These are phyloP conservation scores for Epinephelus lanceolatus DNA, from an alignment of 2,113 vertebrate genomes.

Conservation along the genomic window DNA sequence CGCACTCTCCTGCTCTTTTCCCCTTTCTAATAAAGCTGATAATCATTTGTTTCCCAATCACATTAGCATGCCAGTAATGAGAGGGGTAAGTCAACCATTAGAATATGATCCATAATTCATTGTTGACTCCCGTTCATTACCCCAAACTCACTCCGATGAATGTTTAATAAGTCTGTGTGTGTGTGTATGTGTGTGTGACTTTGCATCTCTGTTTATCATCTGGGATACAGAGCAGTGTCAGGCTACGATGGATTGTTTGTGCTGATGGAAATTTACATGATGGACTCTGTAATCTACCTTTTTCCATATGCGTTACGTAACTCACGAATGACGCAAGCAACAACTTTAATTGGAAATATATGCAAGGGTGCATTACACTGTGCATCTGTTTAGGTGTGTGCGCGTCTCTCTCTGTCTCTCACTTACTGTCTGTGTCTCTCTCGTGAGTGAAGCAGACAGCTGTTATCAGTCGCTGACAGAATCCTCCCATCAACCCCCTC, in stretches of 20 bases:
- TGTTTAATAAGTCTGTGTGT: slow-evolving; percentile 75
- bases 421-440: slow-evolving; percentile 49
- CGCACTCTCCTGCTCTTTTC: slow-evolving; percentile 34
- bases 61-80: slow-evolving; percentile 83
- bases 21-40: slow-evolving; percentile 74
- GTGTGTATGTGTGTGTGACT: slow-evolving; percentile 42
- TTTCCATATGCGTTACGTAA: slow-evolving; percentile 66
- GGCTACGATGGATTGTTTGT: slow-evolving; percentile 60
- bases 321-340: slow-evolving; percentile 53
- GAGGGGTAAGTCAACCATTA: slow-evolving; percentile 82
- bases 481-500: slow-evolving; percentile 74
- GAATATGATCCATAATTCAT: slow-evolving; percentile 87
- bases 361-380: slow-evolving; percentile 54
- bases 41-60: slow-evolving; percentile 81
- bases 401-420: not conserved
- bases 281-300: slow-evolving; percentile 57
- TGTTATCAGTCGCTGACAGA: slow-evolving; percentile 82
- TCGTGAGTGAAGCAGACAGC: slow-evolving; percentile 73
- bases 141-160: slow-evolving; percentile 76
- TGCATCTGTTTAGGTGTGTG: slow-evolving; percentile 39
- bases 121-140: slow-evolving; percentile 84
- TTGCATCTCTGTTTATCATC: slow-evolving; percentile 64
- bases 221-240: slow-evolving; percentile 41
- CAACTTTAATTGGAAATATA: slow-evolving; percentile 66
- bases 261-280: slow-evolving; percentile 55